phyloP scores from a whole-genome alignment of 2,888 invertebrate genomes.

The Helleia helle region DNA sequence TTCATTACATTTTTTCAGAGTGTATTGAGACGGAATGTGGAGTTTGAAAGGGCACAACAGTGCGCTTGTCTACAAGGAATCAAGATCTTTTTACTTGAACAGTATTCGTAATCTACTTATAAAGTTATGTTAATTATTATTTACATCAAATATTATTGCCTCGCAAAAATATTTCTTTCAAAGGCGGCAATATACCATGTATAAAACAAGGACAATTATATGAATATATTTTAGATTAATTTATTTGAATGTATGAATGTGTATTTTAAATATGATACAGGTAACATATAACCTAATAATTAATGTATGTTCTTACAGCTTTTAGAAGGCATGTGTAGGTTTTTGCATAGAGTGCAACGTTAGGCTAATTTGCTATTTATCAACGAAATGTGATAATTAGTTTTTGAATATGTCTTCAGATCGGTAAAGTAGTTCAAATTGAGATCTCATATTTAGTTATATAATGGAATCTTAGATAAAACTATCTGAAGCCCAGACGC shows the following conservation, averaged over 20 bases:
- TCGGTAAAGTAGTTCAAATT: constrained; percentile 66
- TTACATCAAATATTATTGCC: constrained; percentile 30
- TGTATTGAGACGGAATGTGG: constrained; percentile 6
- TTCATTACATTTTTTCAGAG: constrained; percentile 8
- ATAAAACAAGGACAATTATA: background rate
- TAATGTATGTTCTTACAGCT: background rate
- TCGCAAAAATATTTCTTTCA: constrained; percentile 25
- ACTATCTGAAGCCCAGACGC: constrained; percentile 67
- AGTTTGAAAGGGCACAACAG: background rate
- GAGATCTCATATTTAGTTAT: constrained; percentile 69
- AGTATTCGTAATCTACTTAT: constrained; percentile 69
- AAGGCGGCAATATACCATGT: constrained; percentile 5
- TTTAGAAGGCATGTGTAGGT: constrained; percentile 26
- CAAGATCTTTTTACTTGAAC: constrained; percentile 68
- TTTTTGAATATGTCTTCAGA: constrained; percentile 46
- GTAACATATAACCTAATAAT: background rate
- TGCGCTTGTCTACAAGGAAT: constrained; percentile 31
- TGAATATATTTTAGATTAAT: constrained; percentile 7
- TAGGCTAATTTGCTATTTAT: constrained; percentile 27
- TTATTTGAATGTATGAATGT: background rate
- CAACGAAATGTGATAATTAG: constrained; percentile 60
- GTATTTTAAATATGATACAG: background rate
- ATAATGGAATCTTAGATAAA: constrained; percentile 57
- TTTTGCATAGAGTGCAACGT: constrained; percentile 13
- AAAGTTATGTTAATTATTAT: constrained; percentile 20